These are phyloP conservation scores for Echinops telfairi DNA, from an alignment of 2,113 vertebrate genomes.

Conservation along the genomic window DNA sequence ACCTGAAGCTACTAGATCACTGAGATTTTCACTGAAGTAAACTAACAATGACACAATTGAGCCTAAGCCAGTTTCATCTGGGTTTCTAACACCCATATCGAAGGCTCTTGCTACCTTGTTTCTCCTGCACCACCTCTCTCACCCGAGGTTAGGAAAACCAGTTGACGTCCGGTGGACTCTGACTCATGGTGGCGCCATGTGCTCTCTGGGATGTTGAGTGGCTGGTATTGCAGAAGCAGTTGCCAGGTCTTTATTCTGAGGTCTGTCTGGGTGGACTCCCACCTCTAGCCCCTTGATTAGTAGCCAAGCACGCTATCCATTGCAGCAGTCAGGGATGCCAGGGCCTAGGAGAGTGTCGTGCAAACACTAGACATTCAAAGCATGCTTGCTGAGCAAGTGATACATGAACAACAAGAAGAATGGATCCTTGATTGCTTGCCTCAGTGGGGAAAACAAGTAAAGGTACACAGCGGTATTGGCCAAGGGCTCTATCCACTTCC, in stretches of 20 bases:
- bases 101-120: neutral
- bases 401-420: neutral
- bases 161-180: neutral
- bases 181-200: neutral
- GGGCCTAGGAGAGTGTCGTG: neutral
- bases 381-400: neutral
- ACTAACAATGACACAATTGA: neutral
- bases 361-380: neutral
- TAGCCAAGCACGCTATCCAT: neutral
- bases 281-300: neutral
- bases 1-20: neutral
- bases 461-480: neutral
- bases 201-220: neutral
- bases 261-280: neutral
- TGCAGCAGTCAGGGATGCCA: neutral
- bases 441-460: neutral
- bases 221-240: neutral
- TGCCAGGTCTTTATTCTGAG: neutral
- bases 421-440: neutral
- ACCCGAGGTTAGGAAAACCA: neutral
- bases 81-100: neutral
- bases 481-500: too few relatives aligned
- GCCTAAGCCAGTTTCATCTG: neutral
- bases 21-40: neutral
- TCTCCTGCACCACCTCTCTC: neutral